Evolutionary conservation across 2,888 invertebrate genomes (phyloP), one percentile per base, ranked within the genome.

Genomic region (Clostera curtula): DNA sequence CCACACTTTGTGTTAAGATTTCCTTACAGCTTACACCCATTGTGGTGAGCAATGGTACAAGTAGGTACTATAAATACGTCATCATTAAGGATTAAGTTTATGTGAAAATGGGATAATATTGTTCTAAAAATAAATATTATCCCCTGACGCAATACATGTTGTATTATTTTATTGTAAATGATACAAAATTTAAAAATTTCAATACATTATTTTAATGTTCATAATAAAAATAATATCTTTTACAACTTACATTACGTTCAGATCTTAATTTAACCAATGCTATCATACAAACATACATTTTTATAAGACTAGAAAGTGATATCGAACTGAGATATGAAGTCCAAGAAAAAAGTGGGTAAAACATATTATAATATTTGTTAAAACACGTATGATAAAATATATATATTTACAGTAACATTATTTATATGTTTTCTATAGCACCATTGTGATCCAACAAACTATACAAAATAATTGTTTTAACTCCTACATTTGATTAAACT

Each of bases 251-350:
- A 60, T 58, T 66, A 58, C 47, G 60, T 33, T 71, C 69, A 70
- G 61, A 69, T 71, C 65, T 62, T 61, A 64, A 36, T 59, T 58
- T 58, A 66, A 64, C 68, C 69, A 65, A 67, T 68, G 58, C 47
- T 59, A 49, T 35, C 31, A 45, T 45, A 49, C 48, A 49, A 49
- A 63, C 61, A 65, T 66, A 70, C 66, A 69, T 58, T 63, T 71
- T 69, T 72, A 67, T 68, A 53, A 79, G 82, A 83, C 82, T 83
- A 83, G 82, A 83, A 56, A 74, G 68, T 65, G 66, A 68, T 62
- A 64, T 68, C 69, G 53, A 75, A 69, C 67, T 70, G 69, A 72
- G 62, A 64, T 57, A 59, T 56, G 47, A 50, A 49, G 40, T 33
- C 32, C 36, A 40, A 37, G 39, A 43, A 37, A 34, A 32, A 27